Base-by-base conservation (phyloP, 2,113 vertebrate genomes). In the Cyprinodon brontotheroides region DNA sequence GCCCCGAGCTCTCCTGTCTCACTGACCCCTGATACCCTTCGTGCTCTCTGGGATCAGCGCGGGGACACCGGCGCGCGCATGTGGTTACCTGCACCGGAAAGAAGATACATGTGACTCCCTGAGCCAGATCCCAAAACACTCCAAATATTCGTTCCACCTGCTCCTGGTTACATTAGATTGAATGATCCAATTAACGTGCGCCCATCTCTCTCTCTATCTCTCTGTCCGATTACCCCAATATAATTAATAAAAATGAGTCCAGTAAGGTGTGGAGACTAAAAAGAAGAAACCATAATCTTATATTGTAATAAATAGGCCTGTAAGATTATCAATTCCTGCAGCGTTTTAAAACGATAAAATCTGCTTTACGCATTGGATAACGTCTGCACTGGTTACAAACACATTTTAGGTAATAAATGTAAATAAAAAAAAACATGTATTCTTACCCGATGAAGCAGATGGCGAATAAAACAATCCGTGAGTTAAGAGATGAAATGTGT, bases 11-110 rank as follows among this genome's bases (percentile, higher is more conserved):
- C 76, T 78, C 69, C 64, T 53, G 72, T 80, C 68, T 73, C 74
- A 79, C 74, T 79, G 78, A 79, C 75, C 82, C 81, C 66, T 11
- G 79, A 82, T 77, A 37, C 65, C 89, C 82, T 89, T 74, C 41
- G 74, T 78, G 80, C 75, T 87, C 74, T 82, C 77, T 79, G 85
- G 87, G 80, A 76, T 89, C 90, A 92, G 84, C 86, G 87, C 81
- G 81, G 87, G 45, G 85, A 89, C 86, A 81, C 87, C 75, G 89
- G 64, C 65, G 86, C 82, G 89, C 83, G 83, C 93, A 94, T 93
- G 87, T 86, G 92, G 89, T 89, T 85, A 87, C 89, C 93, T 93
- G 86, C 65, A 80, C 68, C 72, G 70, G 72, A 68, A 62, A 85
- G 78, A 86, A 76, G 43, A 82, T 73, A 88, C 75, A 82, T 75